Evolutionary conservation across 2,113 vertebrate species (phyloP).

Genomic region (Malurus alboscapulatus): DNA sequence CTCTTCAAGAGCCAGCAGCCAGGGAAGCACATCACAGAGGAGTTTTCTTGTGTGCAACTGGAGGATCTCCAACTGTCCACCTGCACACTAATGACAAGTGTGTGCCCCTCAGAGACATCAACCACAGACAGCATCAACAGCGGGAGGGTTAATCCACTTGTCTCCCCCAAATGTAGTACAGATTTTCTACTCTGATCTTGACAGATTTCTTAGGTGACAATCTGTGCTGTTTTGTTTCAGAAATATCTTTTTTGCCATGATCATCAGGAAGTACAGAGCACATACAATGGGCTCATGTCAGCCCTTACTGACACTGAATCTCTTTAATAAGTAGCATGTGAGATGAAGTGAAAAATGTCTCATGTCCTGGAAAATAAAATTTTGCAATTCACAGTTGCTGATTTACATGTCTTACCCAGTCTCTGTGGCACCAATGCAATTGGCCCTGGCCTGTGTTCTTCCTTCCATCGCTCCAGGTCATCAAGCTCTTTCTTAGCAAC

Average conservation of each 20-base stretch:
- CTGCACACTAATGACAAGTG: not conserved
- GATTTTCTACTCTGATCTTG: not conserved
- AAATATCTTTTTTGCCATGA: not conserved
- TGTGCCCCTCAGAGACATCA: not conserved
- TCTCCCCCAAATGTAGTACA: not conserved
- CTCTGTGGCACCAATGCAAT: slow-evolving; percentile 68
- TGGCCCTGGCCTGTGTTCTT: slow-evolving; percentile 61
- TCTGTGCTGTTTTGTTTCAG: not conserved
- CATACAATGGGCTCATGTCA: not conserved
- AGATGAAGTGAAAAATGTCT: not conserved
- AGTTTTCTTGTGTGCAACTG: not conserved
- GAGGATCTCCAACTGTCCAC: not conserved
- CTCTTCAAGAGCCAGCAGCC: not conserved
- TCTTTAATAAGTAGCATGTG: not conserved
- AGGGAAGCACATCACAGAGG: not conserved
- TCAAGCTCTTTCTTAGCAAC: slow-evolving; percentile 80
- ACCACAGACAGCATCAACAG: not conserved
- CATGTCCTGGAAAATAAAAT: not conserved
- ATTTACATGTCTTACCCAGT: slow-evolving; percentile 75
- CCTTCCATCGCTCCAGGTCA: slow-evolving; percentile 68
- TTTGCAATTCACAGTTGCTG: not conserved
- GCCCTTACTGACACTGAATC: not conserved
- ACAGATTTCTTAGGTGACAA: not conserved
- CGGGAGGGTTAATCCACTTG: not conserved
- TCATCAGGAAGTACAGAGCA: not conserved